A percentile compares a stretch with the other conserved stretches of the same genome.
Evolutionary conservation across 2,888 invertebrate genomes (phyloP).

Genomic region (Sicus ferrugineus): DNA sequence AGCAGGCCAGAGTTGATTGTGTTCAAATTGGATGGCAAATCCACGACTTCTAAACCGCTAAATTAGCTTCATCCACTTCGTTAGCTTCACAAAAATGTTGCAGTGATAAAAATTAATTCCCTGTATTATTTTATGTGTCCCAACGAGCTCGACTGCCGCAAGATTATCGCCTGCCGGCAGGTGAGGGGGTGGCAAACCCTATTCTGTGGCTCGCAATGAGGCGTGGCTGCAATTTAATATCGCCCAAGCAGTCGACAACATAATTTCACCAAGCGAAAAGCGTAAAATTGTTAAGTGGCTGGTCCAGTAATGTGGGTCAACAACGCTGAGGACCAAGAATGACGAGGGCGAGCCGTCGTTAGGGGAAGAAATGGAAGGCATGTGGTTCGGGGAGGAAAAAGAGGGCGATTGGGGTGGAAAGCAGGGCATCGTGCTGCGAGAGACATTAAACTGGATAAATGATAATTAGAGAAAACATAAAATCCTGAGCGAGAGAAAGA

Average conservation of each 20-base stretch:
- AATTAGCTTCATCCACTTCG: neutral
- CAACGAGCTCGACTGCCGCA: neutral
- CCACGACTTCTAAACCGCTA: no score
- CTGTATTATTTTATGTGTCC: conserved; percentile 27
- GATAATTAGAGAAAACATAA: neutral
- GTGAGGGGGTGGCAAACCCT: neutral
- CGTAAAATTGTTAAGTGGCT: conserved; percentile 19
- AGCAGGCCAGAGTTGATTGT: no score
- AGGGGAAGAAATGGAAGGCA: no score
- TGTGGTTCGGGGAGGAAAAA: neutral
- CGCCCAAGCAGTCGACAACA: conserved; percentile 18
- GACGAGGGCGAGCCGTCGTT: neutral
- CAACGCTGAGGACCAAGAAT: neutral
- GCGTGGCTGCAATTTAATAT: conserved; percentile 13
- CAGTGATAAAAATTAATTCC: conserved; percentile 31
- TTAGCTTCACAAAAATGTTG: conserved; percentile 27
- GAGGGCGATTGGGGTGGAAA: neutral
- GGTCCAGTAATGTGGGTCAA: conserved; percentile 12
- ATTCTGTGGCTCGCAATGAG: neutral
- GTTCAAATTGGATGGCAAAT: no score
- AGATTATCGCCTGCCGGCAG: neutral
- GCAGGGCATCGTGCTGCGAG: neutral
- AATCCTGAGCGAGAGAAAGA: neutral
- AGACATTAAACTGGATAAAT: neutral
- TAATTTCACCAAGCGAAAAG: conserved; percentile 29